These are phyloP conservation scores for Chloromyia formosa DNA, from an alignment of 2,888 invertebrate species.

Conservation along the genomic window DNA sequence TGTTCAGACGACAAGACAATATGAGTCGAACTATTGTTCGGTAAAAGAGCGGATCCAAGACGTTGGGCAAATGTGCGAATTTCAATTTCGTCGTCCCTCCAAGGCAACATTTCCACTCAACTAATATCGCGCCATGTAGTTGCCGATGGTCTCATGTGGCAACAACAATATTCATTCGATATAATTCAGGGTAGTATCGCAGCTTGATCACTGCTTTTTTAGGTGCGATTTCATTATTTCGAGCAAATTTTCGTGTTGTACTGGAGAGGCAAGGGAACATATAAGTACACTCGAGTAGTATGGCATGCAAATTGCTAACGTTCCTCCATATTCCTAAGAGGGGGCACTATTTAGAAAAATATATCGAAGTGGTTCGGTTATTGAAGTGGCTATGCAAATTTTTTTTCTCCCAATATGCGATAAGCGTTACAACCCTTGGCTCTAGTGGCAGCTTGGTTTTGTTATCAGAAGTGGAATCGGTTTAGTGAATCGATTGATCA, in stretches of 20 bases:
- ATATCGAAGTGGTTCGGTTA: too few species aligned
- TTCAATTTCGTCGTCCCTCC: conserved; percentile 13
- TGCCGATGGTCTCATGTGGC: background rate
- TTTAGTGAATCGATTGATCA: too few species aligned
- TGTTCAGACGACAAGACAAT: background rate
- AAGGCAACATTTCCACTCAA: background rate
- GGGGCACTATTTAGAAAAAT: too few species aligned
- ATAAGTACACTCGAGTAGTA: background rate
- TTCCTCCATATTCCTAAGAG: background rate
- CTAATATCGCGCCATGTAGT: background rate
- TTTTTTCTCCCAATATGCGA: too few species aligned
- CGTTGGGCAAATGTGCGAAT: conserved; percentile 25
- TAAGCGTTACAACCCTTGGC: too few species aligned
- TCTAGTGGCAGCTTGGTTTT: too few species aligned
- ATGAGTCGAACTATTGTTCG: background rate
- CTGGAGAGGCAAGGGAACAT: background rate
- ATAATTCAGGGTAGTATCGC: conserved; percentile 16
- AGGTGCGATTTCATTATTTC: background rate
- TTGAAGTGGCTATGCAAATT: too few species aligned
- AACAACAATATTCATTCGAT: background rate
- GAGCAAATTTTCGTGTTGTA: conserved; percentile 25
- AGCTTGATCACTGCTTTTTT: conserved; percentile 29
- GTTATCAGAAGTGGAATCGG: too few species aligned
- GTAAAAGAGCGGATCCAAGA: background rate
- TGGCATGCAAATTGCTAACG: conserved; percentile 44